Base-by-base conservation (phyloP, 1,140 invertebrate species). In the Eupristina koningsbergeri region DNA sequence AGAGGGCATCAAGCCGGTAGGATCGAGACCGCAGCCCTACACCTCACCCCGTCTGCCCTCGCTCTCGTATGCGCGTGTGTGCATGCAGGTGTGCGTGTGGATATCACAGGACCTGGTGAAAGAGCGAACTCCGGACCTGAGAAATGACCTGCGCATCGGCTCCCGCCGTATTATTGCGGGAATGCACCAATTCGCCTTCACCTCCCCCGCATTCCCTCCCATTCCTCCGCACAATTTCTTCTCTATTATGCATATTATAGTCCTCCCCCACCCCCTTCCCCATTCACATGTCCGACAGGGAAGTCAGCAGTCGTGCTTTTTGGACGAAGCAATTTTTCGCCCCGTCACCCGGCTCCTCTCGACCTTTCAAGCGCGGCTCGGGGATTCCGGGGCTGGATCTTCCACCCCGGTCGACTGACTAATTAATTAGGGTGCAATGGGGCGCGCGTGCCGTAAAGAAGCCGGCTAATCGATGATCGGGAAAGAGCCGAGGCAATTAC, bases 401-500 rank as follows among this genome's bases (percentile, higher is more conserved):
- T 5, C 26, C 0, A 26, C 53, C 11, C 11, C 1, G 9, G 36
- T 13, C 29, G 41, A 83, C 53, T 26, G 73, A 77, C 69, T 83
- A 83, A 83, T 83, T 71, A 76, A 69, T 77, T 75, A 76, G 0
- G 34, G 50, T 13, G 36, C 13, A 45, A 8, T 19, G 58, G 15
- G 31, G 19, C 29, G 69, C 69, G 63, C 82, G 63, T 58, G 64
- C 75, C 50, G 78, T 73, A 71, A 79, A 80, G 69, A 47, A 79
- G 64, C 63, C 50, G 19, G 29, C 26, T 78, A 83, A 83, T 83
- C 81, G 75, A 71, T 45, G 74, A 83, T 41, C 63, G 80, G 80
- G 80, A 77, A 84, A 81, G 58, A 79, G 22, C 45, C 67, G 76
- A 64, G 36, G 41, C 83, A 82, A 80, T 85, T 77, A 74, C 58